Conservation (phyloP, 2,113 vertebrate species). For the Hemiscyllium ocellatum region DNA sequence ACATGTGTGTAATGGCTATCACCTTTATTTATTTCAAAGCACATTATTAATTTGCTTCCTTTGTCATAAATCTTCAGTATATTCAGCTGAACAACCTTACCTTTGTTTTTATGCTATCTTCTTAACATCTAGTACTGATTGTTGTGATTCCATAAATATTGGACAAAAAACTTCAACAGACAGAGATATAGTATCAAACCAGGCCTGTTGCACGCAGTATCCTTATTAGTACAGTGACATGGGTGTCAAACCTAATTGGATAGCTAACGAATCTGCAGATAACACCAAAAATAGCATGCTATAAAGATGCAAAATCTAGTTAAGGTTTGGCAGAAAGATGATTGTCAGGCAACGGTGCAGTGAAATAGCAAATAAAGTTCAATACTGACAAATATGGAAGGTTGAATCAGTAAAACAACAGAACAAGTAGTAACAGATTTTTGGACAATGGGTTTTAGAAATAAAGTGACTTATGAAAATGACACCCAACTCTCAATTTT, state of each 20-base stretch:
- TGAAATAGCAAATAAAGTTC: background rate
- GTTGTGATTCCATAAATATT: background rate
- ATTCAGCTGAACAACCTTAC: no score
- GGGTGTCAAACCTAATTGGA: background rate
- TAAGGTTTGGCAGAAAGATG: background rate
- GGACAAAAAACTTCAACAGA: background rate
- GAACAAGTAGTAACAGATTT: background rate
- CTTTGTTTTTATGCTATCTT: no score
- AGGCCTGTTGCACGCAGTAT: background rate
- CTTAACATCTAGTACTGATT: no score
- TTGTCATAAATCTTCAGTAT: no score
- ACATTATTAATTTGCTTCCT: no score
- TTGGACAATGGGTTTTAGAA: background rate
- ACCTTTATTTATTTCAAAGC: no score
- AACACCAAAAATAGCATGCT: background rate
- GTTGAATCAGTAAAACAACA: background rate
- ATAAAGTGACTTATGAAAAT: background rate
- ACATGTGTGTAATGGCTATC: no score
- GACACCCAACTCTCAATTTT: background rate
- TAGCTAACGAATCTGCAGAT: background rate
- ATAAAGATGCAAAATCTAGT: background rate
- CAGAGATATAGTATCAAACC: background rate
- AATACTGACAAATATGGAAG: background rate
- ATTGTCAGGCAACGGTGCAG: background rate
- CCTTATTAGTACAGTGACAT: background rate